Evolutionary conservation across 2,888 invertebrate species (phyloP), one percentile per base, ranked within the genome.

Genomic region (Mellilla xanthometata): DNA sequence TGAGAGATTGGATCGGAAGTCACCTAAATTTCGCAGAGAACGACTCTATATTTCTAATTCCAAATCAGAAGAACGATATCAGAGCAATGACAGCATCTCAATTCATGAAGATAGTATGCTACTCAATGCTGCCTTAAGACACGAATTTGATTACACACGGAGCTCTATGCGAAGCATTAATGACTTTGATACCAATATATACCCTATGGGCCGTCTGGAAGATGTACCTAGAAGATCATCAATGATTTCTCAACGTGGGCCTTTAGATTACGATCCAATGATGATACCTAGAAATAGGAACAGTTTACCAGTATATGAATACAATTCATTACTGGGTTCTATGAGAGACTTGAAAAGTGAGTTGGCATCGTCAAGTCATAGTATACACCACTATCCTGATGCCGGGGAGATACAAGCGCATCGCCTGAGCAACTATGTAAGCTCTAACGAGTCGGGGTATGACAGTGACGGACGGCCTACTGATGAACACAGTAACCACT

Each of bases 391-490:
- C 58, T 85, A 81, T 45, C 87, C 82, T 56, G 91, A 91, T 78
- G 69, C 69, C 38, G 85, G 82, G 60, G 92, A 92, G 81, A 84
- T 92, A 65, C 91, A 91, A 81, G 84, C 91, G 65, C 92, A 92
- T 81, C 91, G 93, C 60, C 81, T 93, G 64, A 93, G 92, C 73
- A 94, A 94, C 80, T 95, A 95, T 76, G 92, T 95, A 35, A 95
- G 95, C 78, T 95, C 95, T 31, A 95, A 95, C 76, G 95, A 95
- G 81, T 95, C 95, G 34, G 95, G 95, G 28, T 95, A 95, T 72
- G 95, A 95, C 69, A 95, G 95, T 76, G 95, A 95, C 72, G 93
- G 94, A 38, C 91, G 91, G 52, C 91, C 90, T 26, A 90, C 87
- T 38, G 91, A 90, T 57, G 91, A 91, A 63, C 88, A 90, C 50